Percentiles rank a stretch among this genome's conserved stretches.
phyloP scores from a whole-genome alignment of 2,888 invertebrate species.

The Alentia gelatinosa region DNA sequence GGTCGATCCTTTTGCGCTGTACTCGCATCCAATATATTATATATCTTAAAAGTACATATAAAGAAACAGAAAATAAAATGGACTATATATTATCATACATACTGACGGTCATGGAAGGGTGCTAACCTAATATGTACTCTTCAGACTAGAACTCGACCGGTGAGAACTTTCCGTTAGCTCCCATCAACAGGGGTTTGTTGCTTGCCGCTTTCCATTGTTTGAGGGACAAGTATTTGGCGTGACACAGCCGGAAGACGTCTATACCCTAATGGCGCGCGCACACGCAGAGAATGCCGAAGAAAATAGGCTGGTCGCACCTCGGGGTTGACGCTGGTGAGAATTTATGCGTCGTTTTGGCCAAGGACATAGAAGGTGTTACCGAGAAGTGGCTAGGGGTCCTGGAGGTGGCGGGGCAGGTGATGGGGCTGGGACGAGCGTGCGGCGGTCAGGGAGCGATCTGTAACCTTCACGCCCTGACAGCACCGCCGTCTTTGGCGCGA shows the following conservation, averaged over 20 bases:
- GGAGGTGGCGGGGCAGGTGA: neutral
- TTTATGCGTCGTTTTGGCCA: conserved; percentile 12
- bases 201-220: conserved; percentile 26
- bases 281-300: neutral
- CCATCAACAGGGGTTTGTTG: neutral
- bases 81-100: neutral
- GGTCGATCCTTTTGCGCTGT: no score
- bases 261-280: conserved; percentile 23
- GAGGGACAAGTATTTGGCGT: conserved; percentile 9
- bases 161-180: neutral
- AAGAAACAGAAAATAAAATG: no score
- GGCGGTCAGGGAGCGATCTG: neutral
- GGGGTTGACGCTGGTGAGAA: neutral
- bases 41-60: no score
- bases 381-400: neutral
- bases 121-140: neutral
- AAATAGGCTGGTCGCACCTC: neutral
- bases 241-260: conserved; percentile 32
- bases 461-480: neutral
- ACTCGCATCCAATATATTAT: no score
- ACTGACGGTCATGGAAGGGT: neutral
- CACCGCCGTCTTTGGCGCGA: no score
- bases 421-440: neutral
- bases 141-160: neutral
- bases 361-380: neutral